phyloP scores from a whole-genome alignment of 2,888 invertebrate genomes.

The Pediacus dermestoides region DNA sequence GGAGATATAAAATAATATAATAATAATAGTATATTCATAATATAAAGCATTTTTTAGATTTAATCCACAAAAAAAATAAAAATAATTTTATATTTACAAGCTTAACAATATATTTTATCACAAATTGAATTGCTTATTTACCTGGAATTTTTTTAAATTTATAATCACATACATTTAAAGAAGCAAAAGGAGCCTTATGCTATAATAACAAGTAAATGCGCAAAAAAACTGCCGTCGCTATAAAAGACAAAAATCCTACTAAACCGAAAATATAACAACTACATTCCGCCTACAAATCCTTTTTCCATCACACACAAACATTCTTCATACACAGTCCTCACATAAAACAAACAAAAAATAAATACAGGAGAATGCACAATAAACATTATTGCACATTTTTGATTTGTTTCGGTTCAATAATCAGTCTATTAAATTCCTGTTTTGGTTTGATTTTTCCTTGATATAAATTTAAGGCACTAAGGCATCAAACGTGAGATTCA shows the following conservation, averaged over 20 bases:
- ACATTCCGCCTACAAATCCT: constrained; percentile 12
- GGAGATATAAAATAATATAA: constrained; percentile 15
- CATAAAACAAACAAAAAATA: constrained; percentile 19
- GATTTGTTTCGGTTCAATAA: constrained; percentile 7
- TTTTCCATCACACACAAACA: constrained; percentile 10
- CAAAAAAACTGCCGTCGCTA: constrained; percentile 11
- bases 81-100: constrained; percentile 33
- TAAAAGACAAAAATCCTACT: background rate
- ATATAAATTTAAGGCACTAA: constrained; percentile 18
- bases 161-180: constrained; percentile 48
- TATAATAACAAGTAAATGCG: constrained; percentile 38
- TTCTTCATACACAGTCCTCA: constrained; percentile 16
- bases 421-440: constrained; percentile 22
- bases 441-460: too few species aligned
- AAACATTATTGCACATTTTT: constrained; percentile 28
- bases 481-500: constrained; percentile 56
- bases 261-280: background rate
- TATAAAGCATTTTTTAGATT: constrained; percentile 20
- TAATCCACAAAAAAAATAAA: constrained; percentile 29
- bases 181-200: constrained; percentile 41
- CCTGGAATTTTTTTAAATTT: constrained; percentile 34
- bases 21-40: constrained; percentile 14
- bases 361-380: constrained; percentile 26
- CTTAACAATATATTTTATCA: constrained; percentile 44
- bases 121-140: constrained; percentile 48